Base-by-base conservation (phyloP, 1,140 invertebrate genomes). In the Hylaeus volcanicus region DNA sequence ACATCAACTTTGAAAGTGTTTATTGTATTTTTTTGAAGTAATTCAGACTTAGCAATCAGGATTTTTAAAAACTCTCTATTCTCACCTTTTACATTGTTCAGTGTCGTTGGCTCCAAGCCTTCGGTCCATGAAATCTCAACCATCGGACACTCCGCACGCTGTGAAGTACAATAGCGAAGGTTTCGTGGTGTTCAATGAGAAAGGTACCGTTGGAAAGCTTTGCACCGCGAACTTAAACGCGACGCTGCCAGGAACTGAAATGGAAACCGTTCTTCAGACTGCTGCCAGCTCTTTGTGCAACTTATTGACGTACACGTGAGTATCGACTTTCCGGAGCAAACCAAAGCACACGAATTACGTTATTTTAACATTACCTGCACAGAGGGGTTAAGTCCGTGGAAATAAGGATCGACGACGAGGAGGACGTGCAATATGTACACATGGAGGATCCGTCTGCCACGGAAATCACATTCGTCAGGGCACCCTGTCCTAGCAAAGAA, bases 161-260 rank as follows among this genome's bases (percentile, higher is more conserved):
- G 92, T 95, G 1, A 94, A 95, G 76, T 97, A 97, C 79, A 94
- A 94, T 78, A 94, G 94, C 61, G 95, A 96, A 82, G 97, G 97
- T 4, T 97, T 96, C 91, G 96, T 97, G 1, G 94, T 97, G 72
- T 98, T 97, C 93, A 96, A 96, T 74, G 97, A 98, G 91, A 96
- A 96, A 87, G 97, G 97, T 9, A 94, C 94, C n/a, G 92, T 95
- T 37, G 97, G 97, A 53, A 97, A 97, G 92, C 92, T 98, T 39
- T 98, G 97, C 86, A 96, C 96, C 45, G 96, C 96, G 74, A 96
- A 96, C 83, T 93, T 97, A 9, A 95, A 95, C 86, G 90, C 92
- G 53, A 95, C 94, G 37, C 82, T 95, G 26, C 93, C 93, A 5
- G 88, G 90, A 45, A 93, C 92, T 73, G 94, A 94, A 88, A 94